phyloP scores from a whole-genome alignment of 2,797 vertebrate genomes.

The Mormyrus proboscirostris region DNA sequence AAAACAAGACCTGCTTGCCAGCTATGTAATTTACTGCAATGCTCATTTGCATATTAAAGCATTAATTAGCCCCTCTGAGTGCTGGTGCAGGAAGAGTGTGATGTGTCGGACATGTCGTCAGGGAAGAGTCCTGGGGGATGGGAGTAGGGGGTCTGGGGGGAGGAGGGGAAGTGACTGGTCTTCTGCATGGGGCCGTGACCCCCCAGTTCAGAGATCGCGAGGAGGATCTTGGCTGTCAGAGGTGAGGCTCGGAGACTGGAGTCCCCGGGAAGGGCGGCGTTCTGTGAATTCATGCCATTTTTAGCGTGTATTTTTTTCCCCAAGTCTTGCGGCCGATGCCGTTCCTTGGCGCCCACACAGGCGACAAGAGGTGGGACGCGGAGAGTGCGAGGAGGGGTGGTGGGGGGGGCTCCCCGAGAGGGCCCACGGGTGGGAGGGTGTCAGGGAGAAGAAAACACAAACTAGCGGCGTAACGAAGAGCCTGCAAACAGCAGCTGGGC shows the following conservation, averaged over 20 bases:
- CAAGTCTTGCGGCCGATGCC: not conserved
- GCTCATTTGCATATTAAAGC: slow-evolving; percentile 90
- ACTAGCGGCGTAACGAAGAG: not conserved
- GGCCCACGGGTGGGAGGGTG: not conserved
- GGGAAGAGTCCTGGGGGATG: slow-evolving; percentile 34
- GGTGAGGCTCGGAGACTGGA: not conserved
- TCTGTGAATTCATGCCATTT: not conserved
- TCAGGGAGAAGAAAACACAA: slow-evolving; percentile 6
- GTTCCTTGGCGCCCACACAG: not conserved
- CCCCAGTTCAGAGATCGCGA: not conserved
- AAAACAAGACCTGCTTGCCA: slow-evolving; percentile 51
- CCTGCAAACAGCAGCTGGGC: slow-evolving; percentile 2
- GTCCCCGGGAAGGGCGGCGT: not conserved
- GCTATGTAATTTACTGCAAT: slow-evolving; percentile 77
- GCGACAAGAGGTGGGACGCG: not conserved
- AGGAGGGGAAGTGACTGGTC: not conserved
- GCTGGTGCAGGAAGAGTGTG: slow-evolving; percentile 68
- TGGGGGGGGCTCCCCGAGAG: not conserved
- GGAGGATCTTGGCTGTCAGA: not conserved
- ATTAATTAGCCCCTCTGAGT: slow-evolving; percentile 90
- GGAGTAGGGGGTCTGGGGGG: slow-evolving; percentile 12
- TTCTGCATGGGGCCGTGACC: not conserved
- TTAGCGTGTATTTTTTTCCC: not conserved
- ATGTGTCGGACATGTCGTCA: slow-evolving; percentile 67
- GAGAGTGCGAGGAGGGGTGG: not conserved